These are phyloP conservation scores for Andrena flavipes DNA, from an alignment of 2,888 invertebrate species.

Conservation along the genomic window DNA sequence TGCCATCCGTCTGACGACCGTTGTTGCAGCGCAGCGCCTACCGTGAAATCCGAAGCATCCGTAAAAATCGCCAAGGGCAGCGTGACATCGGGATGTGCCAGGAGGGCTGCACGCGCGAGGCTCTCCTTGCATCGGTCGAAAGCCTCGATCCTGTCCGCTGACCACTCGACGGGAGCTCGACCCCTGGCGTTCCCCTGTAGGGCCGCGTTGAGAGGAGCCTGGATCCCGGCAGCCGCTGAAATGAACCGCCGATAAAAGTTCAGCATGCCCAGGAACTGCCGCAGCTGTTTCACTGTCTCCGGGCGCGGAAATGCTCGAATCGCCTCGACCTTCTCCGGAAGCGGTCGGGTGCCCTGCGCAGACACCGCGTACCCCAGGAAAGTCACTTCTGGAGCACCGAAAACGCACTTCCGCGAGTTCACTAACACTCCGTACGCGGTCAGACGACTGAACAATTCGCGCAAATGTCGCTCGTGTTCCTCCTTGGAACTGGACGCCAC, in stretches of 20 bases:
- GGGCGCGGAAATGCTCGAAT: slow-evolving; percentile 1
- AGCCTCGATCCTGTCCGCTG: background rate
- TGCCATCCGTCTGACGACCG: background rate
- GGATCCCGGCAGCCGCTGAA: background rate
- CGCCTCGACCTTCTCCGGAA: background rate
- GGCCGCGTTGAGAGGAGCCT: background rate
- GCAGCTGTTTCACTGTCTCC: background rate
- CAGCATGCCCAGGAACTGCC: background rate
- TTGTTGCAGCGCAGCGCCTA: slow-evolving; percentile 14
- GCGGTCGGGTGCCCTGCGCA: background rate
- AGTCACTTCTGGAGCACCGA: background rate
- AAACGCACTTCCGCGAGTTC: background rate
- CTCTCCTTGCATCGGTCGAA: background rate
- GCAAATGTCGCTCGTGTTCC: background rate
- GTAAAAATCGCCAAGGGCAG: background rate
- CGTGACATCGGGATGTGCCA: background rate
- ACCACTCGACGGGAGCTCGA: slow-evolving; percentile 1
- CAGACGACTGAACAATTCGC: background rate
- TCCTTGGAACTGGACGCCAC: too few species aligned
- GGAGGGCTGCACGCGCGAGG: background rate
- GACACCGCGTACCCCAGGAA: background rate
- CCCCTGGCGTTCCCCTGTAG: background rate
- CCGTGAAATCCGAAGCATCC: slow-evolving; percentile 11
- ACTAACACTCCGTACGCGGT: background rate
- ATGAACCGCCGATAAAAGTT: slow-evolving; percentile 18